Conservation (phyloP, 1,140 invertebrate species). For the Helicoverpa armigera region DNA sequence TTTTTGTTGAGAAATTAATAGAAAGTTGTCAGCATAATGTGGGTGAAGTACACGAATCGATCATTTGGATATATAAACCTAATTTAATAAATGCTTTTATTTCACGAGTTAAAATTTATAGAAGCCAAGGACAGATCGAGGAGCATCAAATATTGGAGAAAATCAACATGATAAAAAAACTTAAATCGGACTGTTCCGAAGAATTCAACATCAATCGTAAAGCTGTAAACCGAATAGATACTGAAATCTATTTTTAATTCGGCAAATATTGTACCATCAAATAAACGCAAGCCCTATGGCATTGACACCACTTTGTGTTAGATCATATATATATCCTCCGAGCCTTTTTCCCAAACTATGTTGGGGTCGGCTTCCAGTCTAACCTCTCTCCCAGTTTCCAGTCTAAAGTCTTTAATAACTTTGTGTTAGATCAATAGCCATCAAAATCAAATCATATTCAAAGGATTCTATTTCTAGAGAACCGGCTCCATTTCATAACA, state of each 20-base stretch:
- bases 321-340: too few relatives aligned
- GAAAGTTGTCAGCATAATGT: conserved; percentile 27
- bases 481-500: conserved; percentile 25
- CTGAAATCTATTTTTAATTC: neutral
- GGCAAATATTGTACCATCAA: neutral
- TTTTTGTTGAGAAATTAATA: conserved; percentile 56
- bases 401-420: too few relatives aligned
- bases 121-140: too few relatives aligned
- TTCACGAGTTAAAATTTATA: too few relatives aligned
- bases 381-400: too few relatives aligned
- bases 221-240: too few relatives aligned
- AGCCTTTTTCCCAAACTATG: too few relatives aligned
- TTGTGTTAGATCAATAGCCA: neutral
- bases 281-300: neutral
- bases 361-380: too few relatives aligned
- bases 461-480: conserved; percentile 19
- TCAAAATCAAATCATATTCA: neutral
- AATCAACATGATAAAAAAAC: too few relatives aligned
- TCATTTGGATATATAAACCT: conserved; percentile 5
- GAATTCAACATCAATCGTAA: too few relatives aligned
- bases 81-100: neutral
- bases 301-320: conserved; percentile 16
- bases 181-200: too few relatives aligned
- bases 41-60: conserved; percentile 12
- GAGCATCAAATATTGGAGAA: too few relatives aligned